Base-by-base conservation (phyloP, 1,140 invertebrate genomes). In the Eriosoma lanigerum region DNA sequence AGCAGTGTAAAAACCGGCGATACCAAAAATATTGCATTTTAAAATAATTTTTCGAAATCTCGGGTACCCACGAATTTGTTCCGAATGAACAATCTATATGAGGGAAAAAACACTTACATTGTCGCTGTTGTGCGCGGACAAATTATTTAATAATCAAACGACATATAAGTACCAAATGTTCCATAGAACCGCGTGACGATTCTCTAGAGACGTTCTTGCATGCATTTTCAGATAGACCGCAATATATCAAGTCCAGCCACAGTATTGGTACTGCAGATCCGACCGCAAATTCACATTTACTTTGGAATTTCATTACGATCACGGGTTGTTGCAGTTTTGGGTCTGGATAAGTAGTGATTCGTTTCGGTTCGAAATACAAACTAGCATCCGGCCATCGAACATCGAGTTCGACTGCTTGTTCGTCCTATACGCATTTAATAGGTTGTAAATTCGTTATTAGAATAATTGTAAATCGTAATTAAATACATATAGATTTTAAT, bases 381-480 rank as follows among this genome's bases (percentile, higher is more conserved):
- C 89, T 90, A 3, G 91, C 91, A 54, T 87, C 88, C 3, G 93
- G 93, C 93, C 93, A 94, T 86, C 91, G 88, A 19, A 94, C 93
- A 82, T 94, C 92, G 82, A 92, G 13, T 52, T 82, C 80, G 1
- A 60, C 52, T 1, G 32, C 58, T 60, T 60, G 52, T 10, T n/a
- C 54, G 15, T 70, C 24, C 66, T 70, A 19, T 26, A 50, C 19
- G 24, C 5, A 64, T 32, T 38, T 19, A 38, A 38, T 38, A 38
- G 3, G 32, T 38, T 38, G 32, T 38, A n/a, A n/a, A n/a, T n/a
- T n/a, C n/a, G n/a, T n/a, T n/a, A n/a, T n/a, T n/a, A n/a, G n/a
- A n/a, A n/a, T n/a, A n/a, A n/a, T n/a, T n/a, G 24, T 8, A 62
- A 29, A 15, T 26, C 24, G 17, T 6, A 32, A 26, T 29, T 29